Conservation (phyloP, 2,113 vertebrate species). For the Centrocercus urophasianus region DNA sequence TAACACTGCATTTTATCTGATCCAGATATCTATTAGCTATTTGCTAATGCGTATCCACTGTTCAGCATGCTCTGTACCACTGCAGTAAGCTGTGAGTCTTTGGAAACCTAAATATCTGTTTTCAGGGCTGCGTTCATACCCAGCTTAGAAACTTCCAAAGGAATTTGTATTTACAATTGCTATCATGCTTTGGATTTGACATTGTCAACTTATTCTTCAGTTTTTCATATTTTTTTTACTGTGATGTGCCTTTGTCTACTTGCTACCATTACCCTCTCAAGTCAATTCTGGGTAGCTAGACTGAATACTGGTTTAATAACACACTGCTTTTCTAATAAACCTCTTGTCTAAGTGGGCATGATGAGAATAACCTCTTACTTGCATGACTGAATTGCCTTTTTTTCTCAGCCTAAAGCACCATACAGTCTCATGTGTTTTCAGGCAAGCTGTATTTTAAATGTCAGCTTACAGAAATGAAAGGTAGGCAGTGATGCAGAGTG, state of each 20-base stretch:
- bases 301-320: not conserved
- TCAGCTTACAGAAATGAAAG: not conserved
- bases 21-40: not conserved
- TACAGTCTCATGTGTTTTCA: not conserved
- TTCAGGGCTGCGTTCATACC: not conserved
- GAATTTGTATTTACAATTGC: not conserved
- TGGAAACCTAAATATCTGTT: not conserved
- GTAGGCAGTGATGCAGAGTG: not conserved
- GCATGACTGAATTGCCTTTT: not conserved
- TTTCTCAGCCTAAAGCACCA: not conserved
- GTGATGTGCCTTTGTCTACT: not conserved
- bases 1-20: not conserved
- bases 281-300: not conserved
- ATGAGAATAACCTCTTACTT: not conserved
- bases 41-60: not conserved
- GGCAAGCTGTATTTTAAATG: not conserved
- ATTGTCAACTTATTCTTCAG: not conserved
- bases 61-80: not conserved
- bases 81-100: not conserved
- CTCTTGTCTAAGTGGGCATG: not conserved
- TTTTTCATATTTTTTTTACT: not conserved
- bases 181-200: not conserved
- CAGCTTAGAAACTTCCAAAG: not conserved
- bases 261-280: not conserved
- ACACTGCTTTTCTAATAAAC: not conserved